phyloP scores from a whole-genome alignment of 2,797 vertebrate genomes.

The Martes flavigula region DNA sequence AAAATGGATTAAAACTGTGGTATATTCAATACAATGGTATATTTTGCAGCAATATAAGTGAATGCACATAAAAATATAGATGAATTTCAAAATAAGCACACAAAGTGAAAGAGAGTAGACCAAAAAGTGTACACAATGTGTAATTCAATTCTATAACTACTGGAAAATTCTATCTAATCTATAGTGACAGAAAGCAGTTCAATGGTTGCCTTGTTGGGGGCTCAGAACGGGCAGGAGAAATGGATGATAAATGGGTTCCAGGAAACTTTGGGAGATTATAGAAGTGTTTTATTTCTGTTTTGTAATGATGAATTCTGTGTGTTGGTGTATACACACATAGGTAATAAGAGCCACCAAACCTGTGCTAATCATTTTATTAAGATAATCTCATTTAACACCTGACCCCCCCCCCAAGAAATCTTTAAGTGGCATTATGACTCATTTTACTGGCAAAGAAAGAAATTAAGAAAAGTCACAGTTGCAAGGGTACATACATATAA shows the following conservation, averaged over 20 bases:
- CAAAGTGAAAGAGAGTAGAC: background rate
- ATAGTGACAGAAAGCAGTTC: background rate
- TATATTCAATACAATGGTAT: background rate
- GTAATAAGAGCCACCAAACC: background rate
- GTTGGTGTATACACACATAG: background rate
- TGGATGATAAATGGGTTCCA: background rate
- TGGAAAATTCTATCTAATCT: background rate
- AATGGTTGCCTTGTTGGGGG: background rate
- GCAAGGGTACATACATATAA: background rate
- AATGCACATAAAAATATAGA: background rate
- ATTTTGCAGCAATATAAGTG: background rate
- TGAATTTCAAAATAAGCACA: background rate
- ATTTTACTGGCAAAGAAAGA: background rate
- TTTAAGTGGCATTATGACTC: background rate
- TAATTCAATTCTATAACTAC: background rate
- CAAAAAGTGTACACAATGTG: background rate
- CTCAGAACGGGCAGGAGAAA: background rate
- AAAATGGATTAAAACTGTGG: background rate
- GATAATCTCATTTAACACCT: background rate
- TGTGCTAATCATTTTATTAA: background rate
- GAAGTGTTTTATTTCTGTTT: background rate
- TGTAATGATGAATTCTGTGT: background rate
- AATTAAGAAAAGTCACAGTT: background rate
- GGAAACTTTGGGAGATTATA: background rate
- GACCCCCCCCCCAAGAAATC: background rate